These are phyloP conservation scores for Wiebesia pumilae DNA, from an alignment of 1,140 invertebrate species.

Conservation along the genomic window DNA sequence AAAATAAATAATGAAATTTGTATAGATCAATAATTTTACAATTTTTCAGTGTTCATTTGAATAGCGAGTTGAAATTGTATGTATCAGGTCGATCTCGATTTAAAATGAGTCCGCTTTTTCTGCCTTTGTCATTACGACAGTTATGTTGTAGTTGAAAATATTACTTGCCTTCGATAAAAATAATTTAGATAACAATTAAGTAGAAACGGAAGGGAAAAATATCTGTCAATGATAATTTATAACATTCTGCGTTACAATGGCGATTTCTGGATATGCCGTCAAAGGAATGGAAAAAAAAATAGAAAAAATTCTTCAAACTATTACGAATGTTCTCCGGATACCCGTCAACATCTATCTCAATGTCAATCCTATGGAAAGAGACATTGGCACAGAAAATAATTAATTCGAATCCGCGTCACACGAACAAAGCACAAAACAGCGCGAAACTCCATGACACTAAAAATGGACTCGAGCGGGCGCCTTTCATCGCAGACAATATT, in stretches of 20 bases:
- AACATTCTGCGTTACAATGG: neutral
- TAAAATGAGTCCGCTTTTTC: neutral
- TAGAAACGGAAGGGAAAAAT: conserved; percentile 4
- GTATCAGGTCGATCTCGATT: neutral
- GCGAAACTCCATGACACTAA: conserved; percentile 24
- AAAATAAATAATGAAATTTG: neutral
- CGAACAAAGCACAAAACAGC: conserved; percentile 2
- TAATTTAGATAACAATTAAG: neutral
- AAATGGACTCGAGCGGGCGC: conserved; percentile 8
- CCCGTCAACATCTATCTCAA: neutral
- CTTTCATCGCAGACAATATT: conserved; percentile 33
- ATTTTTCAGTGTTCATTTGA: neutral
- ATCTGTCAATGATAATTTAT: conserved; percentile 3
- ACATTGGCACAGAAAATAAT: conserved; percentile 14
- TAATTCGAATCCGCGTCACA: conserved; percentile 13
- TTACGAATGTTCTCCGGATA: neutral
- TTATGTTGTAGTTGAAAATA: neutral
- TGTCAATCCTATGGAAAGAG: neutral
- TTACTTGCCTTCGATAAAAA: neutral
- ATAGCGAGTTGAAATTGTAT: neutral
- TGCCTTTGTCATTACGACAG: neutral
- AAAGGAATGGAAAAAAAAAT: neutral
- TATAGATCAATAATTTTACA: neutral
- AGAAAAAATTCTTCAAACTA: neutral
- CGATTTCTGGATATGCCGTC: neutral